Evolutionary conservation across 2,888 invertebrate genomes (phyloP), one percentile per base, ranked within the genome.

Genomic region (Tenthredo mesomela): DNA sequence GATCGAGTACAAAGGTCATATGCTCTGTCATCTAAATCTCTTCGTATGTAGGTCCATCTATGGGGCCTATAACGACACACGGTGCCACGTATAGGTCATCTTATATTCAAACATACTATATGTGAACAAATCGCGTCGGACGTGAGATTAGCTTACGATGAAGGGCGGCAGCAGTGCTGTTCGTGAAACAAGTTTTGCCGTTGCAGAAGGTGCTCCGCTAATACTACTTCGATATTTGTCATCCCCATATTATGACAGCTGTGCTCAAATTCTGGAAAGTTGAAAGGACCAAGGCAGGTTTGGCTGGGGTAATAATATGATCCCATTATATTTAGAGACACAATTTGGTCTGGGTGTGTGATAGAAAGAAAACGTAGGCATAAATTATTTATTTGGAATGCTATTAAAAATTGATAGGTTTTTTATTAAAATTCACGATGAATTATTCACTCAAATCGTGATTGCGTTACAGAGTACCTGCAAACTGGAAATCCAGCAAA

Each of bases 381-480:
- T 65, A 9, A 29, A 37, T 33, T 37, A 18, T 3, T 70, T 37
- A 70, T 70, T 70, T 18, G 9, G 18, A n/a, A 70, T 29, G 37
- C 4, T 37, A 65, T 65, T 70, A 33, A 70, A 33, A 37, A 9
- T 37, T 37, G 37, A 9, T 33, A 37, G 37, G 1, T 6, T 54
- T 70, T 70, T 70, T 70, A 70, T 70, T 70, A 9, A 70, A 70
- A 70, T 18, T 70, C 37, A 70, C 18, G 70, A 70, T 37, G 29
- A 70, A 37, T 37, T 7, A n/a, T n/a, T 7, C 6, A n/a, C 1
- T 54, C n/a, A 2, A 54, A 70, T 29, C 70, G 70, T 70, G 18
- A 37, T 37, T 33, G 9, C 29, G 33, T 70, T 70, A 70, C 70
- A 70, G 37, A 70, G 29, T 67, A 67, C 5, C 37, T 37, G 7